phyloP scores from a whole-genome alignment of 2,113 vertebrate species.

The Sphaerodactylus townsendi region DNA sequence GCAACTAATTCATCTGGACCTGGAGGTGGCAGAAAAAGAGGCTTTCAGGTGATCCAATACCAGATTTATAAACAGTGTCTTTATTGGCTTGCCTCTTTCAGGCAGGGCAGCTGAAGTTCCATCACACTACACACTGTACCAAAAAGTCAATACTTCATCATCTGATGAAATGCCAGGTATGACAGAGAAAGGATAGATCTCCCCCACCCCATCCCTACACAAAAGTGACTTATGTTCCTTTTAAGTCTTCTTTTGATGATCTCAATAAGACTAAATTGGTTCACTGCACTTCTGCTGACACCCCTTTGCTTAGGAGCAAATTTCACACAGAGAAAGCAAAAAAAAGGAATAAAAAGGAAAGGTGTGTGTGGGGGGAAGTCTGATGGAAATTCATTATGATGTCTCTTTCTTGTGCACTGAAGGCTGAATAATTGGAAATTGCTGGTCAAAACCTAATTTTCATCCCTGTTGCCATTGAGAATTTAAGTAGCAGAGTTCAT shows the following conservation, averaged over 20 bases:
- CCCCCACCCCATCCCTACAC: background rate
- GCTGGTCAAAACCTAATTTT: slow-evolving; percentile 10
- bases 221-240: background rate
- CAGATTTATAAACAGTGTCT: background rate
- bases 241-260: slow-evolving; percentile 20
- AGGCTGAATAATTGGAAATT: slow-evolving; percentile 23
- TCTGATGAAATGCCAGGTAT: background rate
- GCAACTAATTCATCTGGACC: background rate
- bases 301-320: background rate
- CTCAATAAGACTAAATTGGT: slow-evolving; percentile 16
- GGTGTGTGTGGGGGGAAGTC: background rate
- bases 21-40: background rate
- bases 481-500: background rate
- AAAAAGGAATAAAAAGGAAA: background rate
- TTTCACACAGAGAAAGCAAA: background rate
- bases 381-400: slow-evolving; percentile 11
- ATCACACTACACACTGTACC: background rate
- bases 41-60: background rate
- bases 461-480: background rate
- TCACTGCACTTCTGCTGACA: background rate
- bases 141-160: background rate
- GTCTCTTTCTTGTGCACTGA: background rate
- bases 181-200: background rate
- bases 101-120: background rate
- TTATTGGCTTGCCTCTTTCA: background rate